Percentiles rank a stretch among this genome's conserved stretches.
Conservation (phyloP, 2,888 invertebrate genomes). For the Electrophaes corylata region DNA sequence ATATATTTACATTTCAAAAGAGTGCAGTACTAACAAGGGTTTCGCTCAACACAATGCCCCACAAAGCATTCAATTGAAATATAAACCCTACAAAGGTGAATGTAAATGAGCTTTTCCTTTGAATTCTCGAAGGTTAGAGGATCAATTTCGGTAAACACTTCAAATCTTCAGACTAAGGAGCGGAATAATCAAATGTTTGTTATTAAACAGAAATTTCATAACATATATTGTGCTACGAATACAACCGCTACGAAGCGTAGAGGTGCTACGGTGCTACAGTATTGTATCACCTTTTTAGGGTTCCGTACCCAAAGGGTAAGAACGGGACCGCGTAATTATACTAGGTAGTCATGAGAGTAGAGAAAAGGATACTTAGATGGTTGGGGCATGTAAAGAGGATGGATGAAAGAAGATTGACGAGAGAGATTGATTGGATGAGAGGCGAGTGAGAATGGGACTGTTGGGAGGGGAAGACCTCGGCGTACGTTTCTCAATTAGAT, state of each 20-base stretch:
- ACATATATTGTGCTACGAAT: background rate
- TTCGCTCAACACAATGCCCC: background rate
- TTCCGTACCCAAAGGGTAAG: too few species aligned
- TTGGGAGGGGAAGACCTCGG: too few species aligned
- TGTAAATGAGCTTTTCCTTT: constrained; percentile 18
- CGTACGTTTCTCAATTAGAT: too few species aligned
- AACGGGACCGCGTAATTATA: too few species aligned
- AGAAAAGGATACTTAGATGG: too few species aligned
- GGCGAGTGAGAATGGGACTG: too few species aligned
- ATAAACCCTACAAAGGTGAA: constrained; percentile 13
- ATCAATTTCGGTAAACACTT: constrained; percentile 13
- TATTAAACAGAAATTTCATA: background rate
- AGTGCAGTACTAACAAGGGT: constrained; percentile 9
- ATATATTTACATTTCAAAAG: constrained; percentile 1
- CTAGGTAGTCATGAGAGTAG: too few species aligned
- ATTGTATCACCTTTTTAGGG: too few species aligned
- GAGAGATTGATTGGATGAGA: too few species aligned
- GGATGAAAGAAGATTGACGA: too few species aligned
- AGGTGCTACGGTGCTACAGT: background rate
- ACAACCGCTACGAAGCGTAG: background rate
- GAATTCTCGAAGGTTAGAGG: constrained; percentile 2
- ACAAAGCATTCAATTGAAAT: constrained; percentile 12
- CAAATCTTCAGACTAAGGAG: background rate
- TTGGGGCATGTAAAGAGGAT: too few species aligned
- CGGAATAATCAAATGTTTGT: background rate